These are phyloP conservation scores for Vespertilio murinus DNA, from an alignment of 2,797 vertebrate genomes.

Conservation along the genomic window DNA sequence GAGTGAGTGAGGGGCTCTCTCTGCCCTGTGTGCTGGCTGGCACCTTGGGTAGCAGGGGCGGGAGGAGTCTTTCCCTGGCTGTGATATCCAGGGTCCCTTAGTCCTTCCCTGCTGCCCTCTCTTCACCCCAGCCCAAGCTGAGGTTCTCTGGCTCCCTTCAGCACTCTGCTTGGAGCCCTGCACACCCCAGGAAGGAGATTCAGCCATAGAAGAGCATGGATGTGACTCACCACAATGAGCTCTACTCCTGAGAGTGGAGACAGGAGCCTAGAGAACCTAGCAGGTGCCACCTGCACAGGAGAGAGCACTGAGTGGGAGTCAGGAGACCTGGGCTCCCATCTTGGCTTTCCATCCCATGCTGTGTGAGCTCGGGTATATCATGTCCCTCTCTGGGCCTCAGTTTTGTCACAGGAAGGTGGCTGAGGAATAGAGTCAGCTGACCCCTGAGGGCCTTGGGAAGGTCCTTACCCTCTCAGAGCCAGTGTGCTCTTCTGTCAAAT, in stretches of 20 bases:
- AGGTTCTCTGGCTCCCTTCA: not conserved
- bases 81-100: not conserved
- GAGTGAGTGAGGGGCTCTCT: not conserved
- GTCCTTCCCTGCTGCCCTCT: not conserved
- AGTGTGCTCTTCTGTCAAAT: not conserved
- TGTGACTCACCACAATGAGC: not conserved
- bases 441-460: not conserved
- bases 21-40: not conserved
- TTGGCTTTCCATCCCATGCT: not conserved
- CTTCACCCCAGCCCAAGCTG: not conserved
- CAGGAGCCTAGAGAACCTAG: not conserved
- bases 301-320: not conserved
- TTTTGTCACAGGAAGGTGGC: slow-evolving; percentile 37
- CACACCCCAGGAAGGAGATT: not conserved
- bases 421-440: not conserved
- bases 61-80: not conserved
- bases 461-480: not conserved
- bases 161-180: not conserved
- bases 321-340: not conserved
- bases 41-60: too few species aligned
- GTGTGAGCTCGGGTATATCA: not conserved
- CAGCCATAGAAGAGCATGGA: not conserved
- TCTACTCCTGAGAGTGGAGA: not conserved
- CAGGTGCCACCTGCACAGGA: rapidly evolving
- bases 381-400: not conserved